A percentile compares a stretch with the other conserved stretches of the same genome.
Evolutionary conservation across 2,888 invertebrate species (phyloP).

Genomic region (Leucania comma): DNA sequence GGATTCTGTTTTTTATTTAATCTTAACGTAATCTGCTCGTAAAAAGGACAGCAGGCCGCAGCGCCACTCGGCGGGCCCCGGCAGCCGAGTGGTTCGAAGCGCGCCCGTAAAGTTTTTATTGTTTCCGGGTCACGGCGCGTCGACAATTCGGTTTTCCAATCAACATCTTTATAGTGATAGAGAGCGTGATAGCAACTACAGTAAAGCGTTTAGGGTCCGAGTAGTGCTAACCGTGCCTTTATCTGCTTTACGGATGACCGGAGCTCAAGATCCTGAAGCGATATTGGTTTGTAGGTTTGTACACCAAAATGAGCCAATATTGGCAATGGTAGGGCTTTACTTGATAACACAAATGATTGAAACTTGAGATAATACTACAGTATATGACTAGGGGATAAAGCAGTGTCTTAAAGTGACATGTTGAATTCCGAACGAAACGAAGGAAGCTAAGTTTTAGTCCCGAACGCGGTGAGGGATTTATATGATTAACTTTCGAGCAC

Average conservation of each 20-base stretch:
- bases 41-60: conserved; percentile 68
- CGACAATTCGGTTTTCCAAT: conserved; percentile 85
- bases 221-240: conserved; percentile 49
- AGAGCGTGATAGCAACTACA: conserved; percentile 70
- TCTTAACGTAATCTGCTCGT: conserved; percentile 74
- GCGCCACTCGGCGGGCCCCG: conserved; percentile 54
- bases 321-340: background rate
- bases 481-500: too few relatives aligned
- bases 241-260: conserved; percentile 43
- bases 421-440: too few relatives aligned
- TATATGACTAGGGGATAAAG: background rate
- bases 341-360: background rate
- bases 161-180: conserved; percentile 82
- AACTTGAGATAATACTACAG: background rate
- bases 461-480: too few relatives aligned
- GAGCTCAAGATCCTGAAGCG: conserved; percentile 22
- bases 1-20: conserved; percentile 74
- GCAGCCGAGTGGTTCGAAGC: conserved; percentile 66
- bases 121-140: conserved; percentile 82
- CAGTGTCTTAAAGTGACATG: too few relatives aligned
- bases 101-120: conserved; percentile 85
- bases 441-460: too few relatives aligned
- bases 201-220: conserved; percentile 64
- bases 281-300: conserved; percentile 41
- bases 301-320: background rate